Base-by-base conservation (phyloP, 2,888 invertebrate genomes). In the Synanthedon andrenaeformis region DNA sequence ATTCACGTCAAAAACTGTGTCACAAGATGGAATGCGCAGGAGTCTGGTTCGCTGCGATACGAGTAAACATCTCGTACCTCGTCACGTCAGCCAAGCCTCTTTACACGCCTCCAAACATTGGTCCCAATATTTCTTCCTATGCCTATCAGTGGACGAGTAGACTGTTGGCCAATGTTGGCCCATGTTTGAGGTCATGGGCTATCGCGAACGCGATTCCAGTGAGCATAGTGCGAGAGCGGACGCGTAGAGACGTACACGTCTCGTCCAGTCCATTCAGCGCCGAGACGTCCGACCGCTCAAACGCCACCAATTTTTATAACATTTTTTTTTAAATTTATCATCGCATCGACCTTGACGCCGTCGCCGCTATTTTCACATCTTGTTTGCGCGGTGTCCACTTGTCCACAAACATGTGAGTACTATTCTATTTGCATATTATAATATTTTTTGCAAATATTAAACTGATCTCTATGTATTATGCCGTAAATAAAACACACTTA, bases 331-430 rank as follows among this genome's bases (percentile, higher is more conserved):
- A 5, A 35, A 19, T 19, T 23, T 60, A 66, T 63, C 68, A 71
- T 69, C 69, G 58, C 56, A 53, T 45, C 64, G 74, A 62, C 79
- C 78, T 80, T 78, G 75, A 63, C 67, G 74, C 72, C 79, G 77
- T 80, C 78, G 75, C 63, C 67, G 74, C 72, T 78, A 77, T 79
- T 79, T 79, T 60, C 65, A 76, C 71, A 64, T 63, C 60, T 62
- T 62, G 65, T 62, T 65, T 61, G 63, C 57, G 60, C 62, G 35
- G 35, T 35, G 56, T 57, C 57, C 58, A 58, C 55, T 53, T 51
- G 58, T 60, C 62, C 65, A 68, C 66, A 65, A 1, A 13, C 13
- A 17, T 63, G 81, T 80, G 65, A 80, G 81, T 82, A 76, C 57
- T 14, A 41, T 52, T 50, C 42, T 54, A 50, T 51, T 28, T 17